phyloP scores from a whole-genome alignment of 2,888 invertebrate genomes.

The Ganaspis brasiliensis region DNA sequence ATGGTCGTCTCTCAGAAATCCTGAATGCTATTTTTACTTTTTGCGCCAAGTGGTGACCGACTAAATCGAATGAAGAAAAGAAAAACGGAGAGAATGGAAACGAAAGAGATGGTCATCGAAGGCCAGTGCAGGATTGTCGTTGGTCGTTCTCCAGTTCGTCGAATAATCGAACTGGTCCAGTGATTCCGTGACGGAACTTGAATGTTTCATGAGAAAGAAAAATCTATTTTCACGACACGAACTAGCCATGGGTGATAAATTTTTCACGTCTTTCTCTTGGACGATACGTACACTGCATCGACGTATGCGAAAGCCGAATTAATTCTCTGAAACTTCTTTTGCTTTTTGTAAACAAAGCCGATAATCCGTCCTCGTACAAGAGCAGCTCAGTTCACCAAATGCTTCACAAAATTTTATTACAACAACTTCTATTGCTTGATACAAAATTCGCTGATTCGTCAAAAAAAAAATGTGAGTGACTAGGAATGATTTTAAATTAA shows the following conservation, averaged over 20 bases:
- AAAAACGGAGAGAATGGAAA: constrained; percentile 5
- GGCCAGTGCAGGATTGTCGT: constrained; percentile 8
- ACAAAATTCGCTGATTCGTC: background rate
- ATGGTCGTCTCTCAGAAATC: constrained; percentile 19
- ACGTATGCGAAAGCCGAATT: constrained; percentile 24
- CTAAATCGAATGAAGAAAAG: constrained; percentile 22
- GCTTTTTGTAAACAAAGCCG: constrained; percentile 20
- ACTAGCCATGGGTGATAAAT: constrained; percentile 53
- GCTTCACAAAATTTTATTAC: background rate
- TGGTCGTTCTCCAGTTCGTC: constrained; percentile 18
- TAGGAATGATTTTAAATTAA: too few species aligned
- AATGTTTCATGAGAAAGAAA: constrained; percentile 64
- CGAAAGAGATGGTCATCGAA: constrained; percentile 26
- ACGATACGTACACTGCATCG: constrained; percentile 13
- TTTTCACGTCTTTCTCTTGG: constrained; percentile 45
- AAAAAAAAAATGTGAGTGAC: background rate
- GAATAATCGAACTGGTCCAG: constrained; percentile 36
- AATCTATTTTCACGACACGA: constrained; percentile 60
- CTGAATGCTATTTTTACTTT: constrained; percentile 11
- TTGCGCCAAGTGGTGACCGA: background rate
- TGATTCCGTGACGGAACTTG: constrained; percentile 54
- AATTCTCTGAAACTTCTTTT: constrained; percentile 15
- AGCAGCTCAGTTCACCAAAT: background rate
- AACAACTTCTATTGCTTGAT: too few species aligned
- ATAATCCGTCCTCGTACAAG: background rate